These are phyloP conservation scores for Phalacrocorax aristotelis DNA, from an alignment of 2,113 vertebrate genomes.

Conservation along the genomic window DNA sequence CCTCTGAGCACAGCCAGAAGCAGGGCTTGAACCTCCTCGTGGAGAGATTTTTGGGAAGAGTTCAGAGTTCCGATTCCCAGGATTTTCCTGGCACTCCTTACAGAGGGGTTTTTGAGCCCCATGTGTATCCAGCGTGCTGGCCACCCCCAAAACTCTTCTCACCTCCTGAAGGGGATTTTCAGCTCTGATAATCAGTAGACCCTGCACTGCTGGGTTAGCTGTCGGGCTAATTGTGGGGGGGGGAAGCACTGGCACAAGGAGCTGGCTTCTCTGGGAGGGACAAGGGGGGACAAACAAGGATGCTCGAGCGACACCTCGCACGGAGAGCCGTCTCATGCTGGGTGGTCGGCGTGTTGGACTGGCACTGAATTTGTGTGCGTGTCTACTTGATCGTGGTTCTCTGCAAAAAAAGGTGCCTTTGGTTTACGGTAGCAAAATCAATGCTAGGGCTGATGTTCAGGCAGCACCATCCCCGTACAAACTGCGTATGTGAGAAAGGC, in stretches of 20 bases:
- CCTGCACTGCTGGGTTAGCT: neutral
- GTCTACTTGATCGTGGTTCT: neutral
- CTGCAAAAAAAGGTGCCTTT: neutral
- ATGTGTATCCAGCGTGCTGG: neutral
- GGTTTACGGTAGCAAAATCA: neutral
- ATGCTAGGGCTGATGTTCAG: neutral
- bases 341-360: neutral
- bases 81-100: neutral
- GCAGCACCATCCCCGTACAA: neutral
- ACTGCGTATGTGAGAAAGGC: accelerated
- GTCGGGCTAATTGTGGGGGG: neutral
- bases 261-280: neutral
- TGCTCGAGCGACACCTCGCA: neutral
- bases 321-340: accelerated
- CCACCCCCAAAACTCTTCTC: neutral
- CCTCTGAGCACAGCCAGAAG: neutral
- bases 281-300: too few relatives aligned
- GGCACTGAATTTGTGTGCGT: neutral
- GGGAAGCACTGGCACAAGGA: neutral
- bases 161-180: neutral
- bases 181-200: neutral
- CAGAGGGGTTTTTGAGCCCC: neutral
- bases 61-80: neutral
- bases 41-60: neutral
- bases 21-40: neutral